phyloP scores from a whole-genome alignment of 2,113 vertebrate genomes.

The Macrotis lagotis region DNA sequence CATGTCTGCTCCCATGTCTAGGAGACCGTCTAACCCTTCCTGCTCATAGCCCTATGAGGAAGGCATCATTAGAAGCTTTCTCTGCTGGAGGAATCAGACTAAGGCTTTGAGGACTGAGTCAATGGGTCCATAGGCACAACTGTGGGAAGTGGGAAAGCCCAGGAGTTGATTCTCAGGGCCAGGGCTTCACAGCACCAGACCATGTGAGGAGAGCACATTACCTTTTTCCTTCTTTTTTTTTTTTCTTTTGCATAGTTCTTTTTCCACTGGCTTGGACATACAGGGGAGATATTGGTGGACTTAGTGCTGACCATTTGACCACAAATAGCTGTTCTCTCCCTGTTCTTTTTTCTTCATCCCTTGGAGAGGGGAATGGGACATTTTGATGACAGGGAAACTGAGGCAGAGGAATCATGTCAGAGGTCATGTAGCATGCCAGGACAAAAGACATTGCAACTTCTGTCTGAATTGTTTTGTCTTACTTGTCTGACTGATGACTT shows the following conservation, averaged over 20 bases:
- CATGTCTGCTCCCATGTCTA: too few species aligned
- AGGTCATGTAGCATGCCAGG: too few species aligned
- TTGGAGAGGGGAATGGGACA: background rate
- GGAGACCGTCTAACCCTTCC: background rate
- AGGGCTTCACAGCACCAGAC: background rate
- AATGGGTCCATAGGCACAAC: background rate
- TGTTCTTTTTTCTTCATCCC: constrained; percentile 7
- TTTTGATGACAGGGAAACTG: background rate
- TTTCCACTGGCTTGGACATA: background rate
- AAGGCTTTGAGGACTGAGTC: background rate
- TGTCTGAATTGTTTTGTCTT: background rate
- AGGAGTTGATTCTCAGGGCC: background rate
- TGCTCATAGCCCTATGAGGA: background rate
- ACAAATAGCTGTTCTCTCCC: constrained; percentile 22
- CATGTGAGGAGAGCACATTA: background rate
- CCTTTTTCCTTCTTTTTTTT: background rate
- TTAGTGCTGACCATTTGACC: constrained; percentile 38
- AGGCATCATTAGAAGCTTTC: background rate
- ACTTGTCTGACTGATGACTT: background rate
- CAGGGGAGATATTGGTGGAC: constrained; percentile 32
- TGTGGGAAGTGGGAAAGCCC: background rate
- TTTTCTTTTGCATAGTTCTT: constrained; percentile 34
- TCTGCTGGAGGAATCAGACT: background rate
- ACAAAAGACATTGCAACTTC: background rate
- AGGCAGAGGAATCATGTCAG: background rate